Evolutionary conservation across 2,888 invertebrate species (phyloP), one percentile per base, ranked within the genome.

Genomic region (Thymelicus sylvestris): DNA sequence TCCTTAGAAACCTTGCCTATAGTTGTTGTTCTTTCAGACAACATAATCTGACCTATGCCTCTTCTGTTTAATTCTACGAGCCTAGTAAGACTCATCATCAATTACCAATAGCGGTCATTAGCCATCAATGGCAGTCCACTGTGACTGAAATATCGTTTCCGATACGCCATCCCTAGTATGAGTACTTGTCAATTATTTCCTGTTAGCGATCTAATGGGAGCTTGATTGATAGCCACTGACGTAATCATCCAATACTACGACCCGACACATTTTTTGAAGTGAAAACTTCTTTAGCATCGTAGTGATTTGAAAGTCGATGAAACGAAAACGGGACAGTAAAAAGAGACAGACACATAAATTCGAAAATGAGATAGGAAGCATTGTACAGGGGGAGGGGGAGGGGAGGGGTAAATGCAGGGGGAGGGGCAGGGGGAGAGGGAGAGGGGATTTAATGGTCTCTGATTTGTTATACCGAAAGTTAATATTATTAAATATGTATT

Each of bases 91-190:
- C 59, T 31, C 39, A 31, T 31, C 38, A 59, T 38, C 7, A 59
- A 59, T 59, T 59, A 55, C 24, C 55, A 55, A 12, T 24, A 24
- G 24, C 19, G 10, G 19, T 24, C 55, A 55, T 55, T 59, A 59
- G 59, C 38, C n/a, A 38, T 59, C 31, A 38, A 59, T 38, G 59
- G n/a, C 59, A 59, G 59, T 59, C 59, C 59, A n/a, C 38, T 13
- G n/a, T 7, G 59, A 55, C 55, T 59, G 39, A 59, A 59, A 59
- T 59, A 59, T 59, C 59, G n/a, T 59, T 59, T 59, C 59, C 59
- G 38, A 38, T 59, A 38, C n/a, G 38, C 38, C 59, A 38, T 59
- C 59, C n/a, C 59, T 59, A 38, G 15, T 60, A 60, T 60, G 10
- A 60, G 60, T 19, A 15, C 39, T 60, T 41, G 57, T 57, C 57